These are phyloP conservation scores for Gavia stellata DNA, from an alignment of 2,113 vertebrate species.

Conservation along the genomic window DNA sequence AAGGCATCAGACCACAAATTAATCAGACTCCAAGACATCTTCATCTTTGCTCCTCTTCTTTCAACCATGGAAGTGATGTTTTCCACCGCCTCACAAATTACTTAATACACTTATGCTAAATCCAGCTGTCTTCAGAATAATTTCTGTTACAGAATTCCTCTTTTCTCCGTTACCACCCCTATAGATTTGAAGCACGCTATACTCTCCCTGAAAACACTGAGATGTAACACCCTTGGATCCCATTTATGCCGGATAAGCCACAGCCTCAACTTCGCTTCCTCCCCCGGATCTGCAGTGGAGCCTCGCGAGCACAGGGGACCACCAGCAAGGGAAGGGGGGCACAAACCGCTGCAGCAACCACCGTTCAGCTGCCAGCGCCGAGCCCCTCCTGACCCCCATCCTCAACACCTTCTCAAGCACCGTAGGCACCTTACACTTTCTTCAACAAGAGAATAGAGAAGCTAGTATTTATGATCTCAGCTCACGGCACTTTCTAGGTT, in stretches of 20 bases:
- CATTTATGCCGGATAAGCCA: neutral
- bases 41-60: neutral
- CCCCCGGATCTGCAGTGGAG: accelerated
- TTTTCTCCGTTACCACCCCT: accelerated
- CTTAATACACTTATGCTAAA: neutral
- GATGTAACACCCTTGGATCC: neutral
- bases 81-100: neutral
- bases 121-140: neutral
- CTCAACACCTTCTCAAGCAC: neutral
- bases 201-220: neutral
- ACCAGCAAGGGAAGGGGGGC: neutral
- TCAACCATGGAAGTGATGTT: neutral
- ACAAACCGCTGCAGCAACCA: neutral
- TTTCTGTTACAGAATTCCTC: neutral
- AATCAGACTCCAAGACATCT: neutral
- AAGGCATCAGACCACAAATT: neutral
- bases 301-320: neutral
- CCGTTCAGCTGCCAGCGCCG: accelerated
- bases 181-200: accelerated
- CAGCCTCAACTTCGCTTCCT: neutral
- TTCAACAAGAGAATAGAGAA: neutral
- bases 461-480: neutral
- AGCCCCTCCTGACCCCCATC: neutral
- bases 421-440: neutral
- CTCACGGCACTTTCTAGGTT: neutral